phyloP scores from a whole-genome alignment of 2,113 vertebrate genomes.

The Xiphias gladius region DNA sequence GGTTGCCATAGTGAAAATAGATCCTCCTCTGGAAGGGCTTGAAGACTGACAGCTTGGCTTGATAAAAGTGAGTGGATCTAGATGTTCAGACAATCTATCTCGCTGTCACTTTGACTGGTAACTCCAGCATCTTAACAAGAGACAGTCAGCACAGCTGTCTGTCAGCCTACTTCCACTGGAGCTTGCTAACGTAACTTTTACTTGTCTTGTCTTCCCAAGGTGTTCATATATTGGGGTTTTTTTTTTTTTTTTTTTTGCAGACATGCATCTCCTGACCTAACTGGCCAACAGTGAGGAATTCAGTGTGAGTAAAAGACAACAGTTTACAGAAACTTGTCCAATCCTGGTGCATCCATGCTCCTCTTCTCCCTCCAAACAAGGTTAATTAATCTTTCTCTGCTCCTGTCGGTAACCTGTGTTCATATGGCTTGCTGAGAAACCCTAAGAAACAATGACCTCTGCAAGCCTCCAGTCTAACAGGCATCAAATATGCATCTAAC shows the following conservation, averaged over 20 bases:
- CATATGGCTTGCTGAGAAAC: conserved; percentile 34
- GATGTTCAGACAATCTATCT: conserved; percentile 22
- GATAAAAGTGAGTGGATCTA: background rate
- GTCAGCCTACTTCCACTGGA: conserved; percentile 5
- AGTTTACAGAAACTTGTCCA: conserved; percentile 4
- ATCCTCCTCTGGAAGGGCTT: conserved; percentile 2
- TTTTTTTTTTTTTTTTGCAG: background rate
- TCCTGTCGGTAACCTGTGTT: background rate
- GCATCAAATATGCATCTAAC: conserved; percentile 74
- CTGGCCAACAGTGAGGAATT: background rate
- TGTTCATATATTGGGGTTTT: conserved; percentile 2
- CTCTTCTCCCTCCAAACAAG: background rate
- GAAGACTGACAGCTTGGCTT: conserved; percentile 21
- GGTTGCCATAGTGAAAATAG: conserved; percentile 8
- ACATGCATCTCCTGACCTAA: background rate
- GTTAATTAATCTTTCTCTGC: background rate
- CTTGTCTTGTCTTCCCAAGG: conserved; percentile 30
- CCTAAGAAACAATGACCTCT: conserved; percentile 54
- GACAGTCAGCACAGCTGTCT: conserved; percentile 6
- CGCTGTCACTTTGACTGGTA: conserved; percentile 9
- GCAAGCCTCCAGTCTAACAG: conserved; percentile 42
- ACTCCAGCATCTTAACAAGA: conserved; percentile 26
- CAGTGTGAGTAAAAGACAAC: background rate
- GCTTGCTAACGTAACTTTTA: conserved; percentile 20
- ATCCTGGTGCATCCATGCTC: background rate